Conservation (phyloP, 2,113 vertebrate species). For the Chroicocephalus ridibundus region DNA sequence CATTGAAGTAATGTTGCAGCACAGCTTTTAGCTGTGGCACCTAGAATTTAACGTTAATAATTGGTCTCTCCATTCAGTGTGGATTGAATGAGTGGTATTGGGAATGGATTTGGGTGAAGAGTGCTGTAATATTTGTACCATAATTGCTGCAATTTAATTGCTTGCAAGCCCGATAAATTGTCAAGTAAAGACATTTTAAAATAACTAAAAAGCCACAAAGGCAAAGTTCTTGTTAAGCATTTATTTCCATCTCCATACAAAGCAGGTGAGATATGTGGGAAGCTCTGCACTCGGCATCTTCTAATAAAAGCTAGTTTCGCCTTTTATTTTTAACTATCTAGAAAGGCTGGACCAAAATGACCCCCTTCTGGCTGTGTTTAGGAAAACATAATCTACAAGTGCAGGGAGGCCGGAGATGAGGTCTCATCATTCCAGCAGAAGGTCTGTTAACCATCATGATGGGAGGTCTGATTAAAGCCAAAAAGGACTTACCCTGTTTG, state of each 20-base stretch:
- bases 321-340: background rate
- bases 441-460: background rate
- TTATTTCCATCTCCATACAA: background rate
- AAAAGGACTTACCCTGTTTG: background rate
- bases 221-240: background rate
- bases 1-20: background rate
- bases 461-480: background rate
- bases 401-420: background rate
- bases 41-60: background rate
- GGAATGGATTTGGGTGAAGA: background rate
- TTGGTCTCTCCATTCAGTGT: background rate
- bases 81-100: background rate
- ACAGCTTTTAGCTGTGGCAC: background rate
- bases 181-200: slow-evolving; percentile 29
- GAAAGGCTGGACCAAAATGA: background rate
- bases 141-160: background rate
- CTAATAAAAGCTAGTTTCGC: background rate
- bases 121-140: background rate
- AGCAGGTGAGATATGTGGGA: background rate
- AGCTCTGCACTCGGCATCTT: background rate
- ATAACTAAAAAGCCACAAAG: slow-evolving; percentile 18
- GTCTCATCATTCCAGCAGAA: background rate
- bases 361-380: background rate
- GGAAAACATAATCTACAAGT: background rate
- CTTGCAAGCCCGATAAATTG: background rate